phyloP scores from a whole-genome alignment of 2,888 invertebrate species.

The Tetheella fluctuosa region DNA sequence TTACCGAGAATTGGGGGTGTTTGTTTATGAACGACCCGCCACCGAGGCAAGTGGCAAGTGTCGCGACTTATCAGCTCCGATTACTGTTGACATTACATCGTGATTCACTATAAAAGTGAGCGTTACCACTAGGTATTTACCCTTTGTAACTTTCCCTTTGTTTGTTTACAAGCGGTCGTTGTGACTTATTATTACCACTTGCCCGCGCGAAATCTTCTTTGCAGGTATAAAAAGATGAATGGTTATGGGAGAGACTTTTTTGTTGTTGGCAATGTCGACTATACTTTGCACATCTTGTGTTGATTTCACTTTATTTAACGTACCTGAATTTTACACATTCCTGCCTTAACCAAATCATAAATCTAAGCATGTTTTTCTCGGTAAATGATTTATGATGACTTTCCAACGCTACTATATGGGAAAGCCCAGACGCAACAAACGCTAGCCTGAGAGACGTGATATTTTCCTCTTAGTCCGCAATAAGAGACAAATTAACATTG shows the following conservation, averaged over 20 bases:
- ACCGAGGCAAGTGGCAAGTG: constrained; percentile 40
- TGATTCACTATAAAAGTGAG: constrained; percentile 44
- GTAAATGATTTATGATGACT: neutral
- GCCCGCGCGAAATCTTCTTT: neutral
- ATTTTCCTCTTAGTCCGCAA: neutral
- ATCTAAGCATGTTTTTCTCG: too few relatives aligned
- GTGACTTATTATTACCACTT: constrained; percentile 8
- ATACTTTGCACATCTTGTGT: neutral
- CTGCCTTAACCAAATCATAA: too few relatives aligned
- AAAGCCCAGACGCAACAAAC: neutral
- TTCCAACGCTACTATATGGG: neutral
- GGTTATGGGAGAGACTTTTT: constrained; percentile 3
- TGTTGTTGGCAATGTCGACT: neutral
- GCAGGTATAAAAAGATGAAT: constrained; percentile 15
- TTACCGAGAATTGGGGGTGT: constrained; percentile 56
- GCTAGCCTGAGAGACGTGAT: neutral
- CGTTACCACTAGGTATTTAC: constrained; percentile 26
- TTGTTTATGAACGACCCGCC: constrained; percentile 41
- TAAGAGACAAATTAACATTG: neutral
- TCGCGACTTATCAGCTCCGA: constrained; percentile 58
- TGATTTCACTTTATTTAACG: neutral
- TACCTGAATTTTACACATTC: neutral
- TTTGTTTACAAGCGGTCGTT: constrained; percentile 30
- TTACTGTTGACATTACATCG: constrained; percentile 52
- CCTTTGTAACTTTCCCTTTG: constrained; percentile 31